Base-by-base conservation (phyloP, 2,888 invertebrate species). In the Syrista parreyssii region DNA sequence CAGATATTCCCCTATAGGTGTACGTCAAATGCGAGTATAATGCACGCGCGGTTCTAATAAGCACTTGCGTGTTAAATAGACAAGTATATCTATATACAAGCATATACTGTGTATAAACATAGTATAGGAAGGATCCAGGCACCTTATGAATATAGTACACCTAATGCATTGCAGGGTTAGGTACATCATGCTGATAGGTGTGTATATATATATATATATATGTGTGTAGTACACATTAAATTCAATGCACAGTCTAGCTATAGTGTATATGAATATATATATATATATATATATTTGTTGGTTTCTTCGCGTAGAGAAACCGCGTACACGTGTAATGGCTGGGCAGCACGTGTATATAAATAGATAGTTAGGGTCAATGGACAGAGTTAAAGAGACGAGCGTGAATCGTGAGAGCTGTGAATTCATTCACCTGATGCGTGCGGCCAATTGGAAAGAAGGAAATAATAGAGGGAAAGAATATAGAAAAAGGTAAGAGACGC, bases 351-450 rank as follows among this genome's bases (percentile, higher is more conserved):
- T 84, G 86, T 85, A 82, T 89, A 89, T 89, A 89, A 89, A 89
- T 89, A 89, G 88, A 87, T 85, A 87, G 88, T 88, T 88, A 87
- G 89, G 89, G 89, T 89, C 89, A 89, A 89, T 84, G 89, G 87
- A 89, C 89, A 89, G 85, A 83, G 23, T 82, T 81, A 84, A 87
- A 87, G 85, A 85, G 85, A 85, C 82, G 81, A 84, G 12, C 74
- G 30, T 34, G 73, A 31, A 73, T 31, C 73, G 73, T 23, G 74
- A 32, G 36, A 34, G 74, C 55, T 55, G 55, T 23, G 76, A 76
- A 75, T 86, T 87, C 84, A 82, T 88, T 88, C 86, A 87, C 87
- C 87, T 82, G 82, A 55, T 23, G 33, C 71, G 71, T 12, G 71
- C 71, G 12, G 31, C 31, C 71, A 71, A 30, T 71, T 30, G 30